Base-by-base conservation (phyloP, 1,140 invertebrate genomes). In the Conus betulinus region DNA sequence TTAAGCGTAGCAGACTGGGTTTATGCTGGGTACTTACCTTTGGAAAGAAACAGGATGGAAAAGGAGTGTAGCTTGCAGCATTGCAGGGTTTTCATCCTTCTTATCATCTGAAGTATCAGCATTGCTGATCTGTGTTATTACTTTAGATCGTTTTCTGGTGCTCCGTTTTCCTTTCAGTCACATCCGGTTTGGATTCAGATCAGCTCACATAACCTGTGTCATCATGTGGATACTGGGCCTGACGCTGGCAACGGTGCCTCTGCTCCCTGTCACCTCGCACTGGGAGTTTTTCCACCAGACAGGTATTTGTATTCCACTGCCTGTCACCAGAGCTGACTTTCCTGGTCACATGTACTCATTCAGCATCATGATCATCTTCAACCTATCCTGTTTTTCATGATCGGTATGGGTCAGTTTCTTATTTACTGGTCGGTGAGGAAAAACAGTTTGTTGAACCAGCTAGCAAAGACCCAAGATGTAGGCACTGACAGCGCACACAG, bases 1-100 rank as follows among this genome's bases (percentile, higher is more conserved):
- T 92, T 93, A 39, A 39, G 90, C 15, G 63, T 89, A 11, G 91
- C 90, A 13, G 93, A 93, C 81, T 63, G 82, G 15, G 39, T 85
- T 15, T 93, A 90, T 74, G 71, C 89, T 52, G 39, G 39, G 92
- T 23, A 57, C 55, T 17, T 93, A 93, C 82, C 82, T 89, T 17
- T 88, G 87, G 51, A 76, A 91, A 67, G 92, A 90, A 23, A 51
- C 60, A 7, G 11, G 53, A 1, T 93, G 93, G 93, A 88, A 88
- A 85, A 78, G 84, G 8, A 82, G 87, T 25, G 25, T 55, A 6
- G 81, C 83, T 15, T 94, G 93, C 84, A 87, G 87, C 52, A 27
- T 91, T 20, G 93, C 93, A 20, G 93, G 93, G 11, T 87, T 92
- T 20, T 81, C 93, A 8, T 85, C 93, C 0, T 23, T 81, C 25